Conservation (phyloP, 2,113 vertebrate species). For the Procavia capensis region DNA sequence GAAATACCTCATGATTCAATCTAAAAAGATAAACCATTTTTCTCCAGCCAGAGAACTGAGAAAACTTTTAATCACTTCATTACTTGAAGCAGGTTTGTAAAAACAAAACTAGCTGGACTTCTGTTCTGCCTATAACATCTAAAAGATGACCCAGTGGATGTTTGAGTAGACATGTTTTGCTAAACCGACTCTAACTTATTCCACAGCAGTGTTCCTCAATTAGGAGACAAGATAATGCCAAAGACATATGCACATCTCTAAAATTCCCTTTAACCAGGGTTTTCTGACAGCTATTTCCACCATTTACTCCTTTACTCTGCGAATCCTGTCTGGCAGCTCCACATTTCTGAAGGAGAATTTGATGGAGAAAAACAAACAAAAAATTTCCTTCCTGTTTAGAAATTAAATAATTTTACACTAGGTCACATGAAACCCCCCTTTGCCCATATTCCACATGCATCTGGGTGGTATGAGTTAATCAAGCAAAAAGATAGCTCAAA, state of each 20-base stretch:
- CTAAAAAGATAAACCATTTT: neutral
- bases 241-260: neutral
- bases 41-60: neutral
- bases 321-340: neutral
- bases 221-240: neutral
- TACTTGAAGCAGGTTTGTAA: neutral
- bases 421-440: no score
- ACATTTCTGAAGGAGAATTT: neutral
- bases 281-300: neutral
- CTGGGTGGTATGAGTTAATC: neutral
- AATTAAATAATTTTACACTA: no score
- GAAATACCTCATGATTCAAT: constrained; percentile 6
- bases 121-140: neutral
- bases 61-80: neutral
- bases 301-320: neutral
- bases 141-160: neutral
- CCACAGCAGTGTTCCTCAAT: neutral
- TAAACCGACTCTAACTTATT: neutral
- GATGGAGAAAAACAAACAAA: no score
- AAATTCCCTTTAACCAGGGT: neutral
- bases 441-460: no score
- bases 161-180: neutral
- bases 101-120: neutral
- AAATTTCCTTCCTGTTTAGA: no score
- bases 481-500: constrained; percentile 16